Evolutionary conservation across 2,113 vertebrate species (phyloP).

Genomic region (Tilapia sparmanii): DNA sequence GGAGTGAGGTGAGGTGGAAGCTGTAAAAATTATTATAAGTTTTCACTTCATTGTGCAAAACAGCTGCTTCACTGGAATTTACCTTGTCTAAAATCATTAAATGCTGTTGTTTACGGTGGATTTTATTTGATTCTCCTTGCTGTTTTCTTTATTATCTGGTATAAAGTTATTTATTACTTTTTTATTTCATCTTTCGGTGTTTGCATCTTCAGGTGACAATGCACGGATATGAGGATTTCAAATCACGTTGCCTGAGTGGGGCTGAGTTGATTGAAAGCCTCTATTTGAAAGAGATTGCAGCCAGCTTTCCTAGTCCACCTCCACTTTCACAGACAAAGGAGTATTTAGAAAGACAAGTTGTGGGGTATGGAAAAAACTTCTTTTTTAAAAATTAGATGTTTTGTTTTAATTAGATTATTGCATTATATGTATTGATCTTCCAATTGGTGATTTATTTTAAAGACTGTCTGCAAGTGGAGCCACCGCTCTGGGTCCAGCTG

Average conservation of each 20-base stretch:
- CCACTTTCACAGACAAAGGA: conserved; percentile 52
- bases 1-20: neutral
- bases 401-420: neutral
- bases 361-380: neutral
- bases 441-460: neutral
- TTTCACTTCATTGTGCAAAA: neutral
- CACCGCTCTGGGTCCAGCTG: conserved; percentile 74
- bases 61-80: neutral
- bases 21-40: neutral
- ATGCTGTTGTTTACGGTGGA: neutral
- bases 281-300: conserved; percentile 45
- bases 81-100: neutral
- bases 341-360: conserved; percentile 48
- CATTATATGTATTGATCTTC: neutral
- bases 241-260: conserved; percentile 8
- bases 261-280: conserved; percentile 36
- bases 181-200: neutral
- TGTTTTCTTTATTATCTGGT: neutral
- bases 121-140: neutral
- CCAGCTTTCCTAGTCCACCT: conserved; percentile 46
- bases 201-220: conserved; percentile 53
- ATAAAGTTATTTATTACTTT: neutral
- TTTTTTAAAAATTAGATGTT: neutral
- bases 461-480: conserved; percentile 64
- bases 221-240: conserved; percentile 42